Conservation (phyloP, 2,113 vertebrate genomes). For the Sarotherodon lohbergeri region DNA sequence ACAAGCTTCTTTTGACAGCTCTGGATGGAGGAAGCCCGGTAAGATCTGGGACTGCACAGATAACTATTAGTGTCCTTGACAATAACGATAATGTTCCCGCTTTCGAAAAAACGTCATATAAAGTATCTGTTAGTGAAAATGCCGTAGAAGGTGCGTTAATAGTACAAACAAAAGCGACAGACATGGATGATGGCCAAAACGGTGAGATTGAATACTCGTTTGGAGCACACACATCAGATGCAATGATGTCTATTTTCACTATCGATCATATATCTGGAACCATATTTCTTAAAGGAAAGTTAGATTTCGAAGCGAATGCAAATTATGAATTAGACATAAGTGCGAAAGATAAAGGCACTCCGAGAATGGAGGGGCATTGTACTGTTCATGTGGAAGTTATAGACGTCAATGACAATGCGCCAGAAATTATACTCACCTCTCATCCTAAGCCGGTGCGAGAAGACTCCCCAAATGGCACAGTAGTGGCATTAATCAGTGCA, state of each 20-base stretch:
- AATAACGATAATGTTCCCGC: constrained; percentile 78
- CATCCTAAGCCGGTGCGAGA: constrained; percentile 41
- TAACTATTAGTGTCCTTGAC: constrained; percentile 64
- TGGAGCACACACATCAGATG: constrained; percentile 63
- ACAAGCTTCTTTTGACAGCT: constrained; percentile 72
- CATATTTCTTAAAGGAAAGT: constrained; percentile 69
- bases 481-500: constrained; percentile 57
- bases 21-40: constrained; percentile 63
- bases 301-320: constrained; percentile 44
- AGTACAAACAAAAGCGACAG: constrained; percentile 16
- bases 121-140: constrained; percentile 32
- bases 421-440: constrained; percentile 65
- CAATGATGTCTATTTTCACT: constrained; percentile 65
- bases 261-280: constrained; percentile 63
- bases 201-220: constrained; percentile 71
- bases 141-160: neutral
- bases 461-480: constrained; percentile 53
- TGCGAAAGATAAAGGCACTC: constrained; percentile 69
- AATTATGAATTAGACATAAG: constrained; percentile 74
- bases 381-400: constrained; percentile 59
- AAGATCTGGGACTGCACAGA: constrained; percentile 47
- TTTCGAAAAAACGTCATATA: constrained; percentile 28
- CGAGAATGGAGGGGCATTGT: constrained; percentile 53
- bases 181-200: constrained; percentile 73
- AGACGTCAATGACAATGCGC: constrained; percentile 65